Evolutionary conservation across 1,140 invertebrate genomes (phyloP), one percentile per base, ranked within the genome.

Genomic region (Bursaphelenchus mucronatus): DNA sequence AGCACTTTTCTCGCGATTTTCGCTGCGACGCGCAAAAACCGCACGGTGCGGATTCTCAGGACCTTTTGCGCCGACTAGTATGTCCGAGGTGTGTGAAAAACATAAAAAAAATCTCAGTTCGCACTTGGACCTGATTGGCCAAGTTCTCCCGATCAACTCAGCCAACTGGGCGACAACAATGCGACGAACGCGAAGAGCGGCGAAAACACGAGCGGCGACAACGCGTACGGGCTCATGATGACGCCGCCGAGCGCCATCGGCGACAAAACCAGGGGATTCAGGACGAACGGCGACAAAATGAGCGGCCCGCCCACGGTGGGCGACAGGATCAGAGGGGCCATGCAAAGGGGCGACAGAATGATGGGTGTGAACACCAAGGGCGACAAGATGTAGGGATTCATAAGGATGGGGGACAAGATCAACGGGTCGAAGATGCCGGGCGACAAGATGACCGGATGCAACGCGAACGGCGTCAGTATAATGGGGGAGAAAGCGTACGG

Each of bases 401-500:
- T 40, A n/a, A 71, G 39, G 13, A 55, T 46, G 11, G 67, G 53
- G 49, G 70, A 73, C 44, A 59, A 50, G 11, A 59, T 50, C 40
- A 59, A 44, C 11, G 57, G 57, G 30, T 59, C 45, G 21, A 59
- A 59, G 7, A 59, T 44, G 13, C 57, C 57, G 15, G 19, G 40
- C 11, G n/a, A 17, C 44, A 59, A 50, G 11, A 59, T 44, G 1
- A 13, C 57, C 1, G 57, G 57, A 59, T 59, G 57, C 57, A 59
- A 7, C 13, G 41, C 57, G 41, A 59, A 44, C 17, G 68, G 68
- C 2, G 69, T 58, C 40, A 71, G 44, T 44, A 75, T 71, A 1
- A 76, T 49, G 4, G 72, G 61, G 9, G 73, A 70, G 45, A 75
- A 63, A 9, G 71, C 54, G 19, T 70, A 75, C 4, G 73, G 73